These are phyloP conservation scores for Chelon labrosus DNA, from an alignment of 2,797 vertebrate genomes.

Conservation along the genomic window DNA sequence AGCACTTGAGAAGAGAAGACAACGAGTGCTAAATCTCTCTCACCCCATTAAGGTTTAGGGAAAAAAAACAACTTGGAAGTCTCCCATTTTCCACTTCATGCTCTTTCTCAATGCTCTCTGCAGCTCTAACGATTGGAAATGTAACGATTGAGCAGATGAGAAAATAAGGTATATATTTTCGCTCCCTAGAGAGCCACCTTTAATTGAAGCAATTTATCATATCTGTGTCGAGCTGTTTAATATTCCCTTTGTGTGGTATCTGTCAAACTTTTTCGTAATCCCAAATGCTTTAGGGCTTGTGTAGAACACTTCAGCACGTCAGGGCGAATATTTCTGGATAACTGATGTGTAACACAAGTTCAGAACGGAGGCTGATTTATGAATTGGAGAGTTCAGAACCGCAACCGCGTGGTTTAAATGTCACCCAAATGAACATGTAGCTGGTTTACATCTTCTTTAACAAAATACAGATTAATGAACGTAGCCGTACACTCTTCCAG, in stretches of 20 bases:
- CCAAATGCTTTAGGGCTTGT: conserved; percentile 14
- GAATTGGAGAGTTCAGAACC: background rate
- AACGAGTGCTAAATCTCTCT: conserved; percentile 45
- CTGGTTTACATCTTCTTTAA: background rate
- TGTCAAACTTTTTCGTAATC: conserved; percentile 28
- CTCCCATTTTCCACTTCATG: conserved; percentile 39
- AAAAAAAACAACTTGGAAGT: conserved; percentile 35
- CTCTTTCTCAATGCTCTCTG: conserved; percentile 13
- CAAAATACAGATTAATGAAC: no score
- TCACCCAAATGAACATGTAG: background rate
- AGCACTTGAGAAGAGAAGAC: conserved; percentile 35
- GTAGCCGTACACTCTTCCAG: no score
- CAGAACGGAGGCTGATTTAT: background rate
- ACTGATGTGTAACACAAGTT: conserved; percentile 5
- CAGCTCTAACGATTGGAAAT: conserved; percentile 39
- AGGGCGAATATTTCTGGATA: conserved; percentile 24
- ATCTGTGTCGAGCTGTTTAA: conserved; percentile 37
- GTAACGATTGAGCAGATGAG: conserved; percentile 39
- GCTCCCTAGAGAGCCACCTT: conserved; percentile 9
- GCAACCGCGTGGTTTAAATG: background rate
- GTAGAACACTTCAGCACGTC: conserved; percentile 14
- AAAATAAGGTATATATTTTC: conserved; percentile 29
- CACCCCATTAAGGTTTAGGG: conserved; percentile 27
- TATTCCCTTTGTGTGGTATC: conserved; percentile 26
- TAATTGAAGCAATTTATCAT: conserved; percentile 45